These are phyloP conservation scores for Limnephilus marmoratus DNA, from an alignment of 2,888 invertebrate genomes.

Conservation along the genomic window DNA sequence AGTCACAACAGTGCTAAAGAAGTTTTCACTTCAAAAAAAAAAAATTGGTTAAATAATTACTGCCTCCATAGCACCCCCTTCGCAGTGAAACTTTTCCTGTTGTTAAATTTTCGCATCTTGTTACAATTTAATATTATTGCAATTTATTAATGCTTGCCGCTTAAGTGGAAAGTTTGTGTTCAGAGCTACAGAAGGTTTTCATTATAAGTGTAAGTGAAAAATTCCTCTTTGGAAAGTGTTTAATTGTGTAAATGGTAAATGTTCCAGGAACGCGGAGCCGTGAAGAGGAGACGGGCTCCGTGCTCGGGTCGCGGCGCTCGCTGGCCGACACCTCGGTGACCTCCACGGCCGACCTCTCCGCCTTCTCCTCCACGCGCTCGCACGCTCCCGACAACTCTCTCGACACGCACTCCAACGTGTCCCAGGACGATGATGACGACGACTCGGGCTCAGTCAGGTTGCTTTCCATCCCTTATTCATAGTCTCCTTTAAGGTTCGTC, in stretches of 20 bases:
- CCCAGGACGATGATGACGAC: conserved; percentile 75
- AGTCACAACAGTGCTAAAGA: too few relatives aligned
- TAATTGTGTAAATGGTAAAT: not conserved
- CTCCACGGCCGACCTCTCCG: conserved; percentile 89
- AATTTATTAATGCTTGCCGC: too few relatives aligned
- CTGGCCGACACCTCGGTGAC: conserved; percentile 90
- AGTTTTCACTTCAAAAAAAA: too few relatives aligned
- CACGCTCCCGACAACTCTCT: conserved; percentile 86
- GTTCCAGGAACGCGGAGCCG: conserved; percentile 26
- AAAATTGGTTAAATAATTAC: too few relatives aligned
- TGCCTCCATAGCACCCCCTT: too few relatives aligned
- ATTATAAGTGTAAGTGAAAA: not conserved
- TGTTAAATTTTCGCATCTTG: too few relatives aligned
- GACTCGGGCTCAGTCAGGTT: conserved; percentile 81
- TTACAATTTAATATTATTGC: too few relatives aligned
- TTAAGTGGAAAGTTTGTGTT: not conserved
- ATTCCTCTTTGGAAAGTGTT: not conserved
- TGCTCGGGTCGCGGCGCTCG: conserved; percentile 85
- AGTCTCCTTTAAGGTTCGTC: too few relatives aligned
- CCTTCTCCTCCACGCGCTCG: conserved; percentile 86
- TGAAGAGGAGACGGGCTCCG: conserved; percentile 82
- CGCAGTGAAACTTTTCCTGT: too few relatives aligned
- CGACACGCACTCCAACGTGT: conserved; percentile 86
- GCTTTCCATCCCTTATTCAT: conserved; percentile 67
- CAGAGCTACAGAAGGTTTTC: not conserved